Conservation (phyloP, 2,888 invertebrate genomes). For the Nemurella pictetii region DNA sequence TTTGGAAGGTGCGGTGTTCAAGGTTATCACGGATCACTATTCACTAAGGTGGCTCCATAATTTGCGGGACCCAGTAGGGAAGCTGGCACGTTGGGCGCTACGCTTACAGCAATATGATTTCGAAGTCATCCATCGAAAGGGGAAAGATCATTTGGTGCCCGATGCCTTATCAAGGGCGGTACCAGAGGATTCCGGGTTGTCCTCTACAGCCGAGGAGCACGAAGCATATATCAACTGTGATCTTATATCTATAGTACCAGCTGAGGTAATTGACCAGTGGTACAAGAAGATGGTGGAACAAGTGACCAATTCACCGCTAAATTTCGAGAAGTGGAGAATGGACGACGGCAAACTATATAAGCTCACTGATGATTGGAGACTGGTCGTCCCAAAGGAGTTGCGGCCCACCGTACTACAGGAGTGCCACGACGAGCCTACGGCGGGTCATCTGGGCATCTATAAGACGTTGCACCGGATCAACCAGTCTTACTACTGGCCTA, state of each 20-base stretch:
- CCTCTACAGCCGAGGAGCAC: too few relatives aligned
- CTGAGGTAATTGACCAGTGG: constrained; percentile 34
- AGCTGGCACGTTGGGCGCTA: constrained; percentile 45
- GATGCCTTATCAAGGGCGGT: constrained; percentile 38
- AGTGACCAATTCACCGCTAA: constrained; percentile 18
- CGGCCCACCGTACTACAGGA: constrained; percentile 37
- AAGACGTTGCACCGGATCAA: neutral
- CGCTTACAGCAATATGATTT: constrained; percentile 38
- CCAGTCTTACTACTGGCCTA: constrained; percentile 10
- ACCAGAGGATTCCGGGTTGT: neutral
- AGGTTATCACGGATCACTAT: constrained; percentile 44
- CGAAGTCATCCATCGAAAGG: constrained; percentile 38
- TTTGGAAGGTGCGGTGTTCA: constrained; percentile 43
- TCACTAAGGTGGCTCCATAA: constrained; percentile 45
- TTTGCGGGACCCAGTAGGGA: constrained; percentile 45
- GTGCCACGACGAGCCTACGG: constrained; percentile 44
- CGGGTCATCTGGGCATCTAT: constrained; percentile 45
- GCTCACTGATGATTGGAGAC: constrained; percentile 39
- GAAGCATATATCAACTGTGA: neutral
- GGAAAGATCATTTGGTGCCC: constrained; percentile 40
- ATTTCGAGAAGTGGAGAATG: neutral
- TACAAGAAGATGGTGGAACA: constrained; percentile 33
- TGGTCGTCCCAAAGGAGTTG: constrained; percentile 40
- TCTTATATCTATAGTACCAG: neutral
- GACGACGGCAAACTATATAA: neutral